Evolutionary conservation across 2,113 vertebrate species (phyloP), one percentile per base, ranked within the genome.

Genomic region (Pimephales promelas): DNA sequence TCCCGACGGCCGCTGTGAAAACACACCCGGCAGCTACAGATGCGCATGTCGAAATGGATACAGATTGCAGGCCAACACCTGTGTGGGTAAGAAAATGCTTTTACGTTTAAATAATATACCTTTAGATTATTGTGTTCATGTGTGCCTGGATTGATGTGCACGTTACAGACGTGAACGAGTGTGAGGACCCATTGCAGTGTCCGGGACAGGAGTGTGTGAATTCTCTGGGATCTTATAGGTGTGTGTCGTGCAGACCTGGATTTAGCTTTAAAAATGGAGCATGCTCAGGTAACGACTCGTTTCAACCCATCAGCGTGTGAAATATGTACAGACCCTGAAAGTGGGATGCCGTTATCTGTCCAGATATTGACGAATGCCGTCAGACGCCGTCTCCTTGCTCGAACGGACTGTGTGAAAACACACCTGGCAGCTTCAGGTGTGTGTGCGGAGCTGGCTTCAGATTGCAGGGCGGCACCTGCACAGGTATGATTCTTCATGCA

Each of bases 1-100:
- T 88, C 82, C 93, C 68, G 92, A 88, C 3, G 96, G 94, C 1
- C 94, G 85, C 79, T 97, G 96, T 77, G 95, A 96, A 80, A 97
- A 96, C 89, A 94, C 92, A 0, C 92, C 93, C 0, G 95, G 96
- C 26, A 95, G 95, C 84, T 96, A 92, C 91, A 93, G 90, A 64
- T 97, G 94, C 80, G 88, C 87, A 34, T 95, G 95, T 72, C 92
- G 34, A 43, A 49, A n/a, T 1, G 88, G 88, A 11, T 88, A 81
- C 81, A 86, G 76, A 24, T 31, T 70, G 28, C 84, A 85, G 84
- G 86, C 45, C 24, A 87, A 74, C 82, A 71, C 71, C 14, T 90
- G 89, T 70, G 84, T 72, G 86, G 89, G 89, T 90, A 70, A 52
- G 73, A 70, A 36, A 13, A 10, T 0, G 24, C 3, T 28, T 8